Evolutionary conservation across 2,888 invertebrate genomes (phyloP), one percentile per base, ranked within the genome.

Genomic region (Campopleginae sp.): DNA sequence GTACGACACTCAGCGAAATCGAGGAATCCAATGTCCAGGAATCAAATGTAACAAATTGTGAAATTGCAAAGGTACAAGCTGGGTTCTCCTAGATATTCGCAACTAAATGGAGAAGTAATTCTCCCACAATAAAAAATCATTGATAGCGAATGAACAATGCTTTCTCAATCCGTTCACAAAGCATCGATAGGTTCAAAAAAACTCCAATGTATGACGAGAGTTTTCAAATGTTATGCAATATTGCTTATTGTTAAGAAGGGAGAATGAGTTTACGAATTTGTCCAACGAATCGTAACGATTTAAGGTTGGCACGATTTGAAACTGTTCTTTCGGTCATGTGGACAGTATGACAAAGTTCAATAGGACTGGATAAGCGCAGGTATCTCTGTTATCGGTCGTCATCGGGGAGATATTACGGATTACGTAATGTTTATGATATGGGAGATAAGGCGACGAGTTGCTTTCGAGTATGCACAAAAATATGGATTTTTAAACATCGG

Each of bases 1-100:
- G 23, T 51, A 61, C 38, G 58, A 66, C 17, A 63, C n/a, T 38
- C n/a, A 27, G 46, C 44, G 48, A 71, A 38, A 63, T 70, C 66
- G 72, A 66, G 63, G 65, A 71, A 80, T 80, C 75, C 70, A 54
- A 23, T 27, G 78, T 46, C 33, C 44, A 27, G 71, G 71, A 80
- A 33, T 61, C 58, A 58, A 78, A 14, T 65, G 46, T 75, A 48
- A 76, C 23, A 23, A 58, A 33, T 65, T 31, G 48, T 65, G 65
- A 65, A 76, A 76, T 65, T 12, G 2, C 17, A 63, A n/a, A 14
- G n/a, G 4, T 1, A 54, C 23, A 10, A 7, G 1, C 12, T 54
- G 54, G 6, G 2, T n/a, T 48, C n/a, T 48, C 0, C 17, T n/a
- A 48, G 27, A 23, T 27, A 27, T 31, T 31, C 61, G 2, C 31